Evolutionary conservation across 2,113 vertebrate genomes (phyloP).

Genomic region (Hystrix brachyura): DNA sequence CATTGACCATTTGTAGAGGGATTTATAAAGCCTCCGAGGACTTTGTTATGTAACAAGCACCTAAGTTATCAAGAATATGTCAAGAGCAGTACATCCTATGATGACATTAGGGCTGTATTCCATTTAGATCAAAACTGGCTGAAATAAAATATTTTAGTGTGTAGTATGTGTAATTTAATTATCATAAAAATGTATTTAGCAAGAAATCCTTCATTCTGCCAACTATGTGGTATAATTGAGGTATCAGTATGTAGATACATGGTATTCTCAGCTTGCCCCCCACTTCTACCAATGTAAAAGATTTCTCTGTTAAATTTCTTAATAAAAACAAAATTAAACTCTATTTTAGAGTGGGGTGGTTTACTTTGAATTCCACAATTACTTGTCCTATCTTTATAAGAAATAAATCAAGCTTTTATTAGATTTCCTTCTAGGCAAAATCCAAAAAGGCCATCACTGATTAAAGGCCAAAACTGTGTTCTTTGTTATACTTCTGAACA

Average conservation of each 20-base stretch:
- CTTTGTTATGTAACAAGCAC: not conserved
- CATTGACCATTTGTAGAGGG: not conserved
- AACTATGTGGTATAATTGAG: slow-evolving; percentile 3
- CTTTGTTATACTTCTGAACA: not conserved
- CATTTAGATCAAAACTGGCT: slow-evolving; percentile 19
- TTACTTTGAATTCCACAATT: slow-evolving; percentile 30
- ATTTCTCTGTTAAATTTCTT: slow-evolving; percentile 46
- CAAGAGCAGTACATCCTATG: slow-evolving; percentile 31
- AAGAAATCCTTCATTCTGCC: slow-evolving; percentile 7
- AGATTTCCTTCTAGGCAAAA: slow-evolving; percentile 53
- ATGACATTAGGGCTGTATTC: not conserved
- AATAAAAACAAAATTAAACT: slow-evolving; percentile 34
- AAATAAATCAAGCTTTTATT: slow-evolving; percentile 36
- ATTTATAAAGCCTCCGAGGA: slow-evolving; percentile 7
- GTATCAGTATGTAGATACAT: not conserved
- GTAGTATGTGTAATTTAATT: slow-evolving; percentile 40
- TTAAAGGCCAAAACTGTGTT: slow-evolving; percentile 25
- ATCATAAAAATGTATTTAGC: slow-evolving; percentile 45
- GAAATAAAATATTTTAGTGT: slow-evolving; percentile 50
- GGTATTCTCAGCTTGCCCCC: slow-evolving; percentile 7
- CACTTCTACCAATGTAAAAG: not conserved
- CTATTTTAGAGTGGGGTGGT: not conserved
- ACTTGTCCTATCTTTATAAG: slow-evolving; percentile 40
- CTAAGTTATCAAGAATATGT: not conserved
- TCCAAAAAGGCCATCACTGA: not conserved